Evolutionary conservation across 2,888 invertebrate species (phyloP).

Genomic region (Leptura quadrifasciata): DNA sequence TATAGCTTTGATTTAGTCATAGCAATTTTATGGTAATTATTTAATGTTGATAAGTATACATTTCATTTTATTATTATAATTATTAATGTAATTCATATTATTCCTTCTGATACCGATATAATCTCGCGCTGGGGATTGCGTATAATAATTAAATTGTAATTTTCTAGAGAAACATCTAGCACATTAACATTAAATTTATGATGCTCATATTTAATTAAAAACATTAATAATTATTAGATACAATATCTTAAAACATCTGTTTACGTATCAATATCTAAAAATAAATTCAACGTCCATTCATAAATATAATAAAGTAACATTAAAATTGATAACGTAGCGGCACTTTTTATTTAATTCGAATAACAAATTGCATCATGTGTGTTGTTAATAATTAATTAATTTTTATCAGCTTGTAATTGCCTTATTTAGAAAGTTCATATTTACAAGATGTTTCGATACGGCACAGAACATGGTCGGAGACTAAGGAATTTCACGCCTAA

Average conservation of each 20-base stretch:
- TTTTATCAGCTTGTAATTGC: constrained; percentile 23
- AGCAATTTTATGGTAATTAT: constrained; percentile 17
- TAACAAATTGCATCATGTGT: constrained; percentile 40
- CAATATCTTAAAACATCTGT: constrained; percentile 31
- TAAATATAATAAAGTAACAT: constrained; percentile 19
- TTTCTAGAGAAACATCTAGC: constrained; percentile 22
- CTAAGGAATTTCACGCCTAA: too few species aligned
- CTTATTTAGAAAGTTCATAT: constrained; percentile 32
- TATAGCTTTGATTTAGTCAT: neutral
- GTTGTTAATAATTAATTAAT: constrained; percentile 33
- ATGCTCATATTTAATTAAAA: constrained; percentile 33
- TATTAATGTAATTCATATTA: constrained; percentile 5
- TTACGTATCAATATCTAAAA: constrained; percentile 34
- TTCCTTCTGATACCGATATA: neutral
- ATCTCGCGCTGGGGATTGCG: neutral
- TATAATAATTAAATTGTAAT: constrained; percentile 33
- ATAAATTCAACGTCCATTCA: constrained; percentile 33
- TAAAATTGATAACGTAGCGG: constrained; percentile 24
- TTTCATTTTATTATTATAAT: constrained; percentile 15
- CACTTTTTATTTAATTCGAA: constrained; percentile 32
- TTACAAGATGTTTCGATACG: neutral
- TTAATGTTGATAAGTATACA: constrained; percentile 11
- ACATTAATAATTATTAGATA: constrained; percentile 34
- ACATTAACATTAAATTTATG: constrained; percentile 32
- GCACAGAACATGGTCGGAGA: neutral